Conservation (phyloP, 2,888 invertebrate genomes). For the Torymus auratus region DNA sequence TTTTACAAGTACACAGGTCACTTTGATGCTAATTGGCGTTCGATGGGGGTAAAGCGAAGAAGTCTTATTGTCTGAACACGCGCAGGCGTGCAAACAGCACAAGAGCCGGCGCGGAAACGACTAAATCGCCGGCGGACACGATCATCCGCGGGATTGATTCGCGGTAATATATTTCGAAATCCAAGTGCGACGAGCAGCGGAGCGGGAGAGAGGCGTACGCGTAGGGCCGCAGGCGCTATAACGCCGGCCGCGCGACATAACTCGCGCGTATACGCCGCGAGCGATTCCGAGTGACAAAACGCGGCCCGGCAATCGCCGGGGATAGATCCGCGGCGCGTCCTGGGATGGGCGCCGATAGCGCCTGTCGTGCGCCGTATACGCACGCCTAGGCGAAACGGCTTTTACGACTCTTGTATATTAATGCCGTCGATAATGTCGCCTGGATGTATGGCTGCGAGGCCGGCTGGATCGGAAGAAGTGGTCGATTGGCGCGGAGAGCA, state of each 20-base stretch:
- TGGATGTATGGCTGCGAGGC: not conserved
- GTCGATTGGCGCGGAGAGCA: not conserved
- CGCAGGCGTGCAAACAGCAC: too few relatives aligned
- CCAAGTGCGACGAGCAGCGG: not conserved
- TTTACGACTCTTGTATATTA: conserved; percentile 38
- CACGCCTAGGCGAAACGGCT: conserved; percentile 30
- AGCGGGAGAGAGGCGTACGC: too few relatives aligned
- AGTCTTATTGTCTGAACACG: too few relatives aligned
- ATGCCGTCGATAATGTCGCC: conserved; percentile 45
- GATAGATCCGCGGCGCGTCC: not conserved
- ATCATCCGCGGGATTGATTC: conserved; percentile 57
- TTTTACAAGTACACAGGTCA: too few relatives aligned
- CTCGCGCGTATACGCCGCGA: conserved; percentile 2
- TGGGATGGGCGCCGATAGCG: too few relatives aligned
- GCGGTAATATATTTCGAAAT: conserved; percentile 65
- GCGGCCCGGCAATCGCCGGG: not conserved
- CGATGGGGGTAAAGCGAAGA: too few relatives aligned
- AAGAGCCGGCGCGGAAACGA: conserved; percentile 41
- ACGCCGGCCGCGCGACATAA: conserved; percentile 24
- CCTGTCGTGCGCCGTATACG: not conserved
- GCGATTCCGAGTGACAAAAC: conserved; percentile 46
- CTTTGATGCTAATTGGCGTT: too few relatives aligned
- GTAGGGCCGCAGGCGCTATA: conserved; percentile 13
- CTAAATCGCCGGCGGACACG: conserved; percentile 61
- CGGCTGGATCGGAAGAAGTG: not conserved